Evolutionary conservation across 1,140 invertebrate species (phyloP), one percentile per base, ranked within the genome.

Genomic region (Apis dorsata): DNA sequence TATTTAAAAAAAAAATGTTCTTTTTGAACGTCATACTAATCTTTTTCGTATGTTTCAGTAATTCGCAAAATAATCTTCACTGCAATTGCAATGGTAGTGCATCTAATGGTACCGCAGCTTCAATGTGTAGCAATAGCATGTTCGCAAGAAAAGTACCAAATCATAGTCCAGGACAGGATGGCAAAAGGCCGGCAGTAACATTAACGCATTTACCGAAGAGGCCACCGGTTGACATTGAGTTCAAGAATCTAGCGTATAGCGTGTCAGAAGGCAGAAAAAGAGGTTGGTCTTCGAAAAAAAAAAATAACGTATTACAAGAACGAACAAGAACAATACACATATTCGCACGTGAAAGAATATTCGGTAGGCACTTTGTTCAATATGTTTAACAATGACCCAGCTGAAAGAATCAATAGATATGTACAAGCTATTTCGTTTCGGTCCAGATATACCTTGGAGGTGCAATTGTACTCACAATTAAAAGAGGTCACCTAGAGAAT

Each of bases 161-260:
- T 88, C 95, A 95, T 73, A 95, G 92, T 78, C 90, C 92, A 0
- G 91, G 92, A 11, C 92, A 93, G 65, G 85, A 90, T n/a, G 93
- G 91, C 71, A 93, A 94, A 81, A 93, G 90, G 77, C 92, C 93
- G 53, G 92, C 88, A 7, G 93, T 96, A 28, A 92, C 96, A 55
- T 93, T 98, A 80, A 96, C 96, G 65, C 96, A 97, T 91, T 94
- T 98, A 71, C 96, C 97, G 3, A 96, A 97, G 90, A 95, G 97
- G 68, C 97, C 97, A 53, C 97, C 97, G 68, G 97, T 98, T 57
- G 97, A 98, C 92, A 97, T 98, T 83, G 96, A 97, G 93, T 98
- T 98, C 93, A 95, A 95, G 73, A 96, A 98, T 90, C 94, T 98
- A 57, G 96, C 96, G 15, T 98, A 98, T 93, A 97, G 97, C 34